Base-by-base conservation (phyloP, 2,888 invertebrate species). In the Stenurella melanura region DNA sequence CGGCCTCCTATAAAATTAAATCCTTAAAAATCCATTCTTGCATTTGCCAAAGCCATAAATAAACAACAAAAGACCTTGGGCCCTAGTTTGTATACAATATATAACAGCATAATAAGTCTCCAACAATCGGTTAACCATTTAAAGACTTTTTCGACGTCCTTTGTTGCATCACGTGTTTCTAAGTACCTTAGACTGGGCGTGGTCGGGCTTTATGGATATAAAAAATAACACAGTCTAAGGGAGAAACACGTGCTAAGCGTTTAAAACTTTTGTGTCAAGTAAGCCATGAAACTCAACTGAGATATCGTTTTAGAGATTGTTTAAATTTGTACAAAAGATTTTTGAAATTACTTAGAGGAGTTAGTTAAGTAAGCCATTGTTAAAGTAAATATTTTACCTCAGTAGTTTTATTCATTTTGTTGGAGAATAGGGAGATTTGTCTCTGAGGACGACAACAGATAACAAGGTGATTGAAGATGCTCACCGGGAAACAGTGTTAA, bases 91-190 rank as follows among this genome's bases (percentile, higher is more conserved):
- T 85, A 83, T 84, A 85, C 83, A 85, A 82, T 85, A 78, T 75
- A 81, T 84, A 85, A 84, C 83, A 83, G 83, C 82, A 86, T 86
- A 86, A 86, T 85, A 83, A 84, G 79, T 78, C 80, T 76, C 83
- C 80, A 84, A 84, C 83, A 85, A 84, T 86, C 82, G 84, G 84
- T 84, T 85, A 86, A 86, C 86, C 86, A 84, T 86, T 85, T 82
- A 82, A 74, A 80, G 77, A 82, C 83, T 83, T 84, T 83, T 83
- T 81, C 74, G 81, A 73, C 71, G 77, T 60, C 82, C 79, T 78
- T 86, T 86, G 84, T 84, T 81, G 38, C 74, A 79, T 86, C 86
- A 85, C 86, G 84, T 86, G 85, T 85, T 83, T 78, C 74, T 56
- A 73, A 42, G 70, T 21, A 15, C 12, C 26, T 79, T 74, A 84